Percentiles rank a stretch among this genome's conserved stretches.
phyloP scores from a whole-genome alignment of 2,888 invertebrate species.

The Phragmatobia fuliginosa region DNA sequence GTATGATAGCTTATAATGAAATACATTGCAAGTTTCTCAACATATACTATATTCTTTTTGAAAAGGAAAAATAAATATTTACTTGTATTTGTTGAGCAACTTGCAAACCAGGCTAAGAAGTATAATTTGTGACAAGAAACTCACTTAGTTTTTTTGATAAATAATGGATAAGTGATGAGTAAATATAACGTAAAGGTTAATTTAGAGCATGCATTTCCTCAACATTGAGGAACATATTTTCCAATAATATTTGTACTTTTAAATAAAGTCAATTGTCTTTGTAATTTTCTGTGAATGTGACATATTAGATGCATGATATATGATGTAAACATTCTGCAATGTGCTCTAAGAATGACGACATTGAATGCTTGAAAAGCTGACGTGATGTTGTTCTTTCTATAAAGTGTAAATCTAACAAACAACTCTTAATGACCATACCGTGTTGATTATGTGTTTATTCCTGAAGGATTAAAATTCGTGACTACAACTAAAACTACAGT shows the following conservation, averaged over 20 bases:
- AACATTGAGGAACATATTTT: background rate
- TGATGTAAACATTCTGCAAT: conserved; percentile 31
- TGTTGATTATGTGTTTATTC: background rate
- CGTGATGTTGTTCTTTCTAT: background rate
- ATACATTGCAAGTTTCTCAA: conserved; percentile 7
- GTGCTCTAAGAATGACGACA: background rate
- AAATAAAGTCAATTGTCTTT: conserved; percentile 17
- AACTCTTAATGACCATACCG: background rate
- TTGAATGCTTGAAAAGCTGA: background rate
- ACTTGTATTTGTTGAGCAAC: conserved; percentile 1
- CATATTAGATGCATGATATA: conserved; percentile 33
- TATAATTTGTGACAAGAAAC: conserved; percentile 6
- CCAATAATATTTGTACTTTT: conserved; percentile 13
- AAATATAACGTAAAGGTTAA: background rate
- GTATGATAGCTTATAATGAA: conserved; percentile 7
- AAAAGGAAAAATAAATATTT: background rate
- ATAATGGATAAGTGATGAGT: background rate
- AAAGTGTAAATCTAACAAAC: background rate
- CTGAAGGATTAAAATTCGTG: no score
- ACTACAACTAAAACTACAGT: no score
- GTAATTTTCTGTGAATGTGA: conserved; percentile 8
- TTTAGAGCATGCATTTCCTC: background rate
- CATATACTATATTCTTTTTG: background rate
- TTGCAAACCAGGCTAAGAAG: conserved; percentile 6
- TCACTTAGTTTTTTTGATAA: no score